Evolutionary conservation across 2,888 invertebrate species (phyloP).

Genomic region (Meteorus cinctellus): DNA sequence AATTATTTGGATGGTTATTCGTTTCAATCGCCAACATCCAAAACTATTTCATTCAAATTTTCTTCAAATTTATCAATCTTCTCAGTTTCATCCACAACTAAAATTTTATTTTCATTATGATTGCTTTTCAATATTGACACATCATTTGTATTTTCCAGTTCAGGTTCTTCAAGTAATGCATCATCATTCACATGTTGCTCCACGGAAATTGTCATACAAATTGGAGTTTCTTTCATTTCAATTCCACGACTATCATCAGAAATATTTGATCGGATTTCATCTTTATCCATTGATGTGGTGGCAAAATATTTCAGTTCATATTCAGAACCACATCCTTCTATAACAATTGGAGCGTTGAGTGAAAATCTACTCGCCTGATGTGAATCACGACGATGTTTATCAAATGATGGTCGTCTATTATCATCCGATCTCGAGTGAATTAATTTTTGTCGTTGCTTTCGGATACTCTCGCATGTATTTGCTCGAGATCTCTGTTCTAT

Average conservation of each 20-base stretch:
- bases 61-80: slow-evolving; percentile 18
- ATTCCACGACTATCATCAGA: slow-evolving; percentile 61
- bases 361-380: slow-evolving; percentile 62
- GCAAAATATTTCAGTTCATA: slow-evolving; percentile 68
- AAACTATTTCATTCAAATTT: slow-evolving; percentile 42
- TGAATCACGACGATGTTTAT: slow-evolving; percentile 63
- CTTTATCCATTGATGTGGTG: slow-evolving; percentile 61
- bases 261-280: slow-evolving; percentile 60
- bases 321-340: slow-evolving; percentile 56
- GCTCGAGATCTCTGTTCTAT: slow-evolving; percentile 62
- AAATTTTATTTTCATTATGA: slow-evolving; percentile 31
- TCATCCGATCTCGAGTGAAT: slow-evolving; percentile 70
- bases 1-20: slow-evolving; percentile 6
- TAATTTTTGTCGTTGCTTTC: slow-evolving; percentile 63
- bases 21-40: slow-evolving; percentile 48
- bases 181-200: slow-evolving; percentile 59
- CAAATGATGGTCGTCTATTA: slow-evolving; percentile 67
- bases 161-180: slow-evolving; percentile 68
- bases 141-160: slow-evolving; percentile 66
- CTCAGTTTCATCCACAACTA: slow-evolving; percentile 26
- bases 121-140: slow-evolving; percentile 52
- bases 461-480: slow-evolving; percentile 65
- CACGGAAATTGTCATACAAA: slow-evolving; percentile 50
- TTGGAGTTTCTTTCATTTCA: slow-evolving; percentile 59
- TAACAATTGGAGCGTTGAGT: slow-evolving; percentile 60